These are phyloP conservation scores for Anthophora plumipes DNA, from an alignment of 2,888 invertebrate species.

Conservation along the genomic window DNA sequence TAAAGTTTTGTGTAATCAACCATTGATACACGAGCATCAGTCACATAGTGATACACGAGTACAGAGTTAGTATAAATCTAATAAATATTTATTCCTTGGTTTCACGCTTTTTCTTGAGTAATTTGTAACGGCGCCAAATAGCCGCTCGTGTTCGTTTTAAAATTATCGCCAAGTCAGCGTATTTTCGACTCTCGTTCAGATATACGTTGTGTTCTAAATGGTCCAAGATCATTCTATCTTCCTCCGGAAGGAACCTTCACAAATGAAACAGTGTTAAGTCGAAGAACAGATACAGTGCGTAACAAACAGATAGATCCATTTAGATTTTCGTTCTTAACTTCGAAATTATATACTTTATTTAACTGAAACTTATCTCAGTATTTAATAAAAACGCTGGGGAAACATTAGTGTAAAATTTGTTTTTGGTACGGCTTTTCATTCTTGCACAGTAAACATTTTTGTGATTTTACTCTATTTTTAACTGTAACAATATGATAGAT, in stretches of 20 bases:
- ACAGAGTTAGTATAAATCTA: not conserved
- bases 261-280: constrained; percentile 13
- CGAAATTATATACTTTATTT: too few relatives aligned
- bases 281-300: constrained; percentile 9
- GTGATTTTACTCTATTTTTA: too few relatives aligned
- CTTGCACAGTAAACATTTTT: too few relatives aligned
- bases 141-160: constrained; percentile 80
- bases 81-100: not conserved
- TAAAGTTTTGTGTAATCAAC: too few relatives aligned
- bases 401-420: not conserved
- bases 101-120: constrained; percentile 66
- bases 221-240: constrained; percentile 76
- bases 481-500: too few relatives aligned
- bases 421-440: too few relatives aligned
- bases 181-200: constrained; percentile 68
- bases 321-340: too few relatives aligned
- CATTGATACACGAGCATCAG: not conserved
- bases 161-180: constrained; percentile 75
- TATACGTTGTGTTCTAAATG: constrained; percentile 68
- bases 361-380: too few relatives aligned
- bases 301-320: too few relatives aligned
- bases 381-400: not conserved
- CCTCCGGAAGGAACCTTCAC: constrained; percentile 72
- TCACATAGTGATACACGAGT: too few relatives aligned
- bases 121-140: constrained; percentile 79